These are phyloP conservation scores for Urocyon cinereoargenteus DNA, from an alignment of 2,797 vertebrate species.

Conservation along the genomic window DNA sequence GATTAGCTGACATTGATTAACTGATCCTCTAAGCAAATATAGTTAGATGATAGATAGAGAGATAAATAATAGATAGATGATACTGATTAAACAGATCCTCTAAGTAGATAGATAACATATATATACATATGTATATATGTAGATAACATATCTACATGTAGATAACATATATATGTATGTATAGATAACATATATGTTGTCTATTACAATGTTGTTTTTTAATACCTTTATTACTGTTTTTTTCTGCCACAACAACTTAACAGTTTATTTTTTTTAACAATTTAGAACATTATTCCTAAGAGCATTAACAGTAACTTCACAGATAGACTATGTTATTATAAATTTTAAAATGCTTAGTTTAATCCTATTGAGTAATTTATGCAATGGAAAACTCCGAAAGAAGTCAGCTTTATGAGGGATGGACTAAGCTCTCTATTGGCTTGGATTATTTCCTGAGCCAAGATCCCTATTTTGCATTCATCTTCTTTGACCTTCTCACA, in stretches of 20 bases:
- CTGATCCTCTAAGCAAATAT: neutral
- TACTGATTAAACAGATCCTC: neutral
- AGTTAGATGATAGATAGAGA: too few species aligned
- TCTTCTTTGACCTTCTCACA: neutral
- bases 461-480: neutral
- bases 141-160: too few species aligned
- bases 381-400: neutral
- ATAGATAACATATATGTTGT: neutral
- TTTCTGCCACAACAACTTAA: neutral
- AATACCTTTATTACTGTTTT: neutral
- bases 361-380: neutral
- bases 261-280: neutral
- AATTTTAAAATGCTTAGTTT: conserved; percentile 12
- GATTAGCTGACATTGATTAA: neutral
- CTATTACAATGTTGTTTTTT: neutral
- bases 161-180: too few species aligned
- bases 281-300: neutral
- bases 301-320: neutral
- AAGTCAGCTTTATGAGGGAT: neutral
- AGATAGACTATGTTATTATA: conserved; percentile 12
- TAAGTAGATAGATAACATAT: too few species aligned
- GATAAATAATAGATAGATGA: too few species aligned
- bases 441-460: neutral
- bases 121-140: neutral
- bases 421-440: neutral